Percentiles rank a stretch among this genome's conserved stretches.
These are phyloP conservation scores for Galago senegalensis DNA, from an alignment of 2,797 vertebrate species.

Conservation along the genomic window DNA sequence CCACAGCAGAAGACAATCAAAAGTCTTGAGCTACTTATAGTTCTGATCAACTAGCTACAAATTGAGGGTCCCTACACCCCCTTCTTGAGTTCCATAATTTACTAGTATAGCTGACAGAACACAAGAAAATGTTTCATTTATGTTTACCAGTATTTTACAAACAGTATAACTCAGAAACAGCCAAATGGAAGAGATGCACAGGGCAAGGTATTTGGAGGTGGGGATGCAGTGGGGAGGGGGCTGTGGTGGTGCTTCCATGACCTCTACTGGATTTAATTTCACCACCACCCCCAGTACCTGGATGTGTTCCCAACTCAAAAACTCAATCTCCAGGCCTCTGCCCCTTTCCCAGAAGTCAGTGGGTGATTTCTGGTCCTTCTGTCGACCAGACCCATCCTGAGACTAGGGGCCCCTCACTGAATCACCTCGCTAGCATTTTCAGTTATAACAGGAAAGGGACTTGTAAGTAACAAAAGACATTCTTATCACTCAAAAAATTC, in stretches of 20 bases:
- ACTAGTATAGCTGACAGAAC: slow-evolving; percentile 8
- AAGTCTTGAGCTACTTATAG: neutral
- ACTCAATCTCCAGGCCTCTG: neutral
- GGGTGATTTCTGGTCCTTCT: neutral
- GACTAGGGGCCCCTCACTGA: neutral
- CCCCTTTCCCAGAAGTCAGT: neutral
- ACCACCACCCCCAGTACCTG: neutral
- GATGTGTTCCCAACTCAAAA: neutral
- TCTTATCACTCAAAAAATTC: neutral
- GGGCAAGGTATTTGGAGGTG: neutral
- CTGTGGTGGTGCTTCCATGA: neutral
- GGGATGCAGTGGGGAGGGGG: too few relatives aligned
- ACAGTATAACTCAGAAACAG: neutral
- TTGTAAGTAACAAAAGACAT: neutral
- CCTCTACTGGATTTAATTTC: neutral
- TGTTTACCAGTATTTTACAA: slow-evolving; percentile 10
- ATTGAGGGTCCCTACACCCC: neutral
- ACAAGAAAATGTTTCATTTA: slow-evolving; percentile 2
- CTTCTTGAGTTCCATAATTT: slow-evolving; percentile 20
- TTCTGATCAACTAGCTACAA: slow-evolving; percentile 33
- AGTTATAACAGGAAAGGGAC: neutral
- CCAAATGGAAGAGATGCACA: neutral
- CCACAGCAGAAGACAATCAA: neutral
- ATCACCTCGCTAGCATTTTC: neutral
- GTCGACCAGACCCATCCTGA: neutral